These are phyloP conservation scores for Suillia variegata DNA, from an alignment of 2,888 invertebrate genomes.

Conservation along the genomic window DNA sequence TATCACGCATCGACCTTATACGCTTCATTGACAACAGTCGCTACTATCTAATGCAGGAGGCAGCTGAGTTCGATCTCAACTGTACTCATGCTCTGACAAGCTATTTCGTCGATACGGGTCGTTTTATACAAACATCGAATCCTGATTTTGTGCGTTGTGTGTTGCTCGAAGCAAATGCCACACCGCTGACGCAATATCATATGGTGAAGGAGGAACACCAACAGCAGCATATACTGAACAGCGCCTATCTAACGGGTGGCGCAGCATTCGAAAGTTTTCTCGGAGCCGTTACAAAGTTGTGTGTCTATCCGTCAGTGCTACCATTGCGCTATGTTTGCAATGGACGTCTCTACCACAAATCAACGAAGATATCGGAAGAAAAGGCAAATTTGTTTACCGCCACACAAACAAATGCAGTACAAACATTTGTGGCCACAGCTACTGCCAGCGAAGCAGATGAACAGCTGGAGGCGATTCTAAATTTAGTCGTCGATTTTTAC, in stretches of 20 bases:
- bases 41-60: slow-evolving; percentile 71
- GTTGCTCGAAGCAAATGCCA: slow-evolving; percentile 71
- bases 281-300: slow-evolving; percentile 68
- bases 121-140: slow-evolving; percentile 73
- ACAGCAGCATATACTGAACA: slow-evolving; percentile 62
- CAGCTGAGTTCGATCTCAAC: slow-evolving; percentile 73
- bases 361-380: neutral
- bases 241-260: slow-evolving; percentile 77
- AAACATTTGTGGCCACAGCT: slow-evolving; percentile 69
- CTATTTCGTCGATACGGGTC: slow-evolving; percentile 58
- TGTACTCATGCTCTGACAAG: slow-evolving; percentile 48
- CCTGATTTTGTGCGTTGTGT: slow-evolving; percentile 79
- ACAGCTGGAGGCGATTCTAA: slow-evolving; percentile 66
- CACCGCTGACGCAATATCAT: slow-evolving; percentile 66
- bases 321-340: slow-evolving; percentile 74
- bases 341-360: slow-evolving; percentile 70
- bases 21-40: slow-evolving; percentile 62
- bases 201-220: slow-evolving; percentile 65
- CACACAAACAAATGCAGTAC: slow-evolving; percentile 72
- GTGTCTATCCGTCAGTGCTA: slow-evolving; percentile 66
- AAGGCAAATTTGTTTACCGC: slow-evolving; percentile 67
- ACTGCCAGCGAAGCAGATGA: slow-evolving; percentile 62
- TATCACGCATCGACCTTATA: slow-evolving; percentile 52
- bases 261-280: slow-evolving; percentile 76
- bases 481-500: slow-evolving; percentile 67